These are phyloP conservation scores for Heterohyrax brucei DNA, from an alignment of 2,797 vertebrate genomes.

Conservation along the genomic window DNA sequence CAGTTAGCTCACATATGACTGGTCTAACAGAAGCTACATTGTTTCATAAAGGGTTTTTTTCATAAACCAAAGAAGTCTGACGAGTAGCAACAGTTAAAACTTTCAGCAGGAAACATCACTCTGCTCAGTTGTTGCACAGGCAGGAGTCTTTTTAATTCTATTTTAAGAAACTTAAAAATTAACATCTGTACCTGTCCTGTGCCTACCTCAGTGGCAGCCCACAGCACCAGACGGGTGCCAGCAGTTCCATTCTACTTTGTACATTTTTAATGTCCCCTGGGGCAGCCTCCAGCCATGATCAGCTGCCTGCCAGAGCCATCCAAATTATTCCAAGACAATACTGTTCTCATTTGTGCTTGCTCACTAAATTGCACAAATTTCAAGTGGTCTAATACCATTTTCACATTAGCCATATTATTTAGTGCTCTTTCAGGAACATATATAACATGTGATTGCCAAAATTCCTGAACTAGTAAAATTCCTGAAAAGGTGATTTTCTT, in stretches of 20 bases:
- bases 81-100: neutral
- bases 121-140: neutral
- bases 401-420: conserved; percentile 35
- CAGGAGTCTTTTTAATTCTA: conserved; percentile 36
- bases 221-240: neutral
- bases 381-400: conserved; percentile 10
- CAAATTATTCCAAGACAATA: conserved; percentile 13
- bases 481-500: conserved; percentile 38
- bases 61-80: neutral
- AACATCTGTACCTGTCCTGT: neutral
- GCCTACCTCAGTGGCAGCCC: neutral
- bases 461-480: conserved; percentile 67
- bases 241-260: neutral
- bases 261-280: neutral
- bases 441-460: neutral
- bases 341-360: neutral
- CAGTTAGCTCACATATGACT: neutral
- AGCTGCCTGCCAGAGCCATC: neutral
- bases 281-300: neutral
- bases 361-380: neutral
- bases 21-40: neutral
- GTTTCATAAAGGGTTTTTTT: neutral
- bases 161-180: conserved; percentile 76
- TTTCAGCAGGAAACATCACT: conserved; percentile 54
- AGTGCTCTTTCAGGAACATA: conserved; percentile 56